Evolutionary conservation across 2,888 invertebrate species (phyloP).

Genomic region (Acanthosepion esculentum): DNA sequence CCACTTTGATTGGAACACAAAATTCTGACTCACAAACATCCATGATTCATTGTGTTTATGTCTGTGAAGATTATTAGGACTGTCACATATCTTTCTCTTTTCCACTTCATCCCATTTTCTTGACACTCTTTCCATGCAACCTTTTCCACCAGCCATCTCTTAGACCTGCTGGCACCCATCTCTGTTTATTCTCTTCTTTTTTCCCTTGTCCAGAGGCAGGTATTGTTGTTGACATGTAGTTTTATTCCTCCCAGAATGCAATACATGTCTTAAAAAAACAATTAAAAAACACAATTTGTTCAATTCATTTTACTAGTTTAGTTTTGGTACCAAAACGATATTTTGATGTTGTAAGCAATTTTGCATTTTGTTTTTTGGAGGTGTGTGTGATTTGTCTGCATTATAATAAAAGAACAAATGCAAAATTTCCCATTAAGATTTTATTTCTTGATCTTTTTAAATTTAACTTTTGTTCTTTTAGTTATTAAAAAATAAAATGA

Average conservation of each 20-base stretch:
- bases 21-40: constrained; percentile 2
- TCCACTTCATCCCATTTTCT: not conserved
- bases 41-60: constrained; percentile 11
- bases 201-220: not conserved
- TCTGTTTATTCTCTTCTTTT: too few species aligned
- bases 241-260: not conserved
- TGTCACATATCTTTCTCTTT: not conserved
- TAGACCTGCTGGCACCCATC: not conserved
- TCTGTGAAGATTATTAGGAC: constrained; percentile 7
- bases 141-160: not conserved
- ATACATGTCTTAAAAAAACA: not conserved
- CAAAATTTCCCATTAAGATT: too few species aligned
- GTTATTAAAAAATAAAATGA: too few species aligned
- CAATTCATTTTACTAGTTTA: not conserved
- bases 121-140: not conserved
- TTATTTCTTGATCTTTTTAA: too few species aligned
- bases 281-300: not conserved
- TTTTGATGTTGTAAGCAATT: not conserved
- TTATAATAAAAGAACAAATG: too few species aligned
- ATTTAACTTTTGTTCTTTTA: too few species aligned
- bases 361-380: not conserved
- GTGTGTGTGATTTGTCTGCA: too few species aligned
- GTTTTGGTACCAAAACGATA: not conserved
- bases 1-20: not conserved
- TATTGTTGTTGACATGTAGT: not conserved